Conservation (phyloP, 2,797 vertebrate species). For the Liparis tanakae region DNA sequence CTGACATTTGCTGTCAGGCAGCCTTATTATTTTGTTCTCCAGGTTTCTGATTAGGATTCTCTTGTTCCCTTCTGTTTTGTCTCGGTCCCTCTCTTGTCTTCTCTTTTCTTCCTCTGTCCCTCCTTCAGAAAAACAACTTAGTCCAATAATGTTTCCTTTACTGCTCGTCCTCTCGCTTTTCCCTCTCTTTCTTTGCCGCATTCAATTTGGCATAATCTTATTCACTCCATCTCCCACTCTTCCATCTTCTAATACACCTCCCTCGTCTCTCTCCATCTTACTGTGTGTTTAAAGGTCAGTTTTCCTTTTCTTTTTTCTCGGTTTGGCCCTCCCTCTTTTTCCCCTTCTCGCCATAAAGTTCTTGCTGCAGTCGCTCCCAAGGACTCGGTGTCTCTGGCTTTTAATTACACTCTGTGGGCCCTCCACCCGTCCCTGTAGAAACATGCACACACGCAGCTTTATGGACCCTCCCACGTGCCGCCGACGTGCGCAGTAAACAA, state of each 20-base stretch:
- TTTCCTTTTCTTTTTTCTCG: conserved; percentile 27
- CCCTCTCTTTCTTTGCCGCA: conserved; percentile 47
- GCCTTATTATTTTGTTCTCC: conserved; percentile 81
- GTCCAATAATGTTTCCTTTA: conserved; percentile 46
- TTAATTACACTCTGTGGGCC: conserved; percentile 73
- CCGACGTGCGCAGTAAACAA: conserved; percentile 43
- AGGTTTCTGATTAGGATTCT: conserved; percentile 80
- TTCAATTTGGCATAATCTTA: conserved; percentile 69
- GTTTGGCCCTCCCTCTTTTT: conserved; percentile 3
- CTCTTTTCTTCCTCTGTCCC: conserved; percentile 23
- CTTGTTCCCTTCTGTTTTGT: conserved; percentile 40
- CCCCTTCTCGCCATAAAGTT: conserved; percentile 50
- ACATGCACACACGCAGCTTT: conserved; percentile 46
- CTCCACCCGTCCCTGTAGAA: conserved; percentile 60
- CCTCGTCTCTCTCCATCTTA: conserved; percentile 50
- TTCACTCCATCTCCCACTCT: conserved; percentile 55
- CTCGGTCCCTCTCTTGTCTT: conserved; percentile 26
- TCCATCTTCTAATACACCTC: conserved; percentile 57
- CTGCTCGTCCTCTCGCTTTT: conserved; percentile 35
- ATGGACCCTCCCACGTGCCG: conserved; percentile 31
- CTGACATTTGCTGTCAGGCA: conserved; percentile 82
- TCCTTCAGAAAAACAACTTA: conserved; percentile 39
- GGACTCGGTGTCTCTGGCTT: conserved; percentile 68
- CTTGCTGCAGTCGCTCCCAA: conserved; percentile 61
- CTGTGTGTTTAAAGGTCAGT: conserved; percentile 75